phyloP scores from a whole-genome alignment of 2,888 invertebrate species.

The Tenthredo scrophulariae region DNA sequence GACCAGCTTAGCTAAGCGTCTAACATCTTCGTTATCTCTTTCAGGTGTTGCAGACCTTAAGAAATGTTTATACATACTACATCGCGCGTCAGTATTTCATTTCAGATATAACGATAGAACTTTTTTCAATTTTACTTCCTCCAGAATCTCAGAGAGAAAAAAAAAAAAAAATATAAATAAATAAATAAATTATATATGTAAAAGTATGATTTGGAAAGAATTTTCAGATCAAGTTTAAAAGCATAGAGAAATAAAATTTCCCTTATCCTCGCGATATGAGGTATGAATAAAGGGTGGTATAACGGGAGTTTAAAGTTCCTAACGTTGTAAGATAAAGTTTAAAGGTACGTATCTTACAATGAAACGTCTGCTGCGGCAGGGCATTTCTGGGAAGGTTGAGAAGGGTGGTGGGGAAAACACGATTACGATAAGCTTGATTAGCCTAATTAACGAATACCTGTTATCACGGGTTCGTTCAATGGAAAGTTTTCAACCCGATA shows the following conservation, averaged over 20 bases:
- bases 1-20: conserved; percentile 17
- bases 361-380: conserved; percentile 7
- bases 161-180: too few relatives aligned
- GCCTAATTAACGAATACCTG: conserved; percentile 15
- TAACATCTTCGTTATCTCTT: background rate
- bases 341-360: conserved; percentile 4
- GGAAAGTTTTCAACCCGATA: conserved; percentile 9
- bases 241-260: background rate
- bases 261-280: background rate
- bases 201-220: too few relatives aligned
- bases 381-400: background rate
- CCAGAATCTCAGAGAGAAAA: too few relatives aligned
- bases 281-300: conserved; percentile 15
- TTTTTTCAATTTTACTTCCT: too few relatives aligned
- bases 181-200: too few relatives aligned
- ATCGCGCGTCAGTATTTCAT: too few relatives aligned
- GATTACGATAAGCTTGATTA: conserved; percentile 23
- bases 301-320: conserved; percentile 22
- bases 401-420: background rate
- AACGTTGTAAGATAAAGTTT: conserved; percentile 12
- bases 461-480: background rate
- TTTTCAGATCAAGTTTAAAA: background rate
- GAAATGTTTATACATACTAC: background rate
- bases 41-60: background rate
- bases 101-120: too few relatives aligned